phyloP scores from a whole-genome alignment of 2,113 vertebrate genomes.

The Alectura lathami region DNA sequence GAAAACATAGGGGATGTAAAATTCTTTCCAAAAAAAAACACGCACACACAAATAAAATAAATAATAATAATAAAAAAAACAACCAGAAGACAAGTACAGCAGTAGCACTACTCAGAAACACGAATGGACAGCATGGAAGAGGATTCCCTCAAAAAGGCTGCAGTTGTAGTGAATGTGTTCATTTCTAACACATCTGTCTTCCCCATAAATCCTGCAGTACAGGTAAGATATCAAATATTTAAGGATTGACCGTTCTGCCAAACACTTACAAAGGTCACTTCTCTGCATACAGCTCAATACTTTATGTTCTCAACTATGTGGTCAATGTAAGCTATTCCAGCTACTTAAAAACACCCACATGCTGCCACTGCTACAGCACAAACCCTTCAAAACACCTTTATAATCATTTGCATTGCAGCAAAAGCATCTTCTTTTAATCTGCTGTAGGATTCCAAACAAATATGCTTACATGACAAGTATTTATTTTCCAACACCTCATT shows the following conservation, averaged over 20 bases:
- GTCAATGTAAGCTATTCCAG: neutral
- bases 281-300: neutral
- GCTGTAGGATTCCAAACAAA: neutral
- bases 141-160: neutral
- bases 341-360: neutral
- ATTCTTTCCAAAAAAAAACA: neutral
- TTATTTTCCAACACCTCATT: neutral
- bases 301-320: neutral
- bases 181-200: neutral
- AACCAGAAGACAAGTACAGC: neutral
- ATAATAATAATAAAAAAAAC: neutral
- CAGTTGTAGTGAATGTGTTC: accelerated
- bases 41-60: too few species aligned
- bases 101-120: neutral
- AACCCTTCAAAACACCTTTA: neutral
- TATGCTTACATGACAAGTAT: neutral
- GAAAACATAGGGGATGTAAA: neutral
- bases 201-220: neutral
- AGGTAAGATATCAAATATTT: neutral
- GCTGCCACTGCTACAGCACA: neutral
- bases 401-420: neutral
- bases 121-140: neutral
- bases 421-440: neutral
- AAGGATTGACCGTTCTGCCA: neutral
- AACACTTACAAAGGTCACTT: neutral